Percentiles rank a stretch among this genome's conserved stretches.
These are phyloP conservation scores for Drosophila trapezifrons DNA, from an alignment of 1,140 invertebrate species.

Conservation along the genomic window DNA sequence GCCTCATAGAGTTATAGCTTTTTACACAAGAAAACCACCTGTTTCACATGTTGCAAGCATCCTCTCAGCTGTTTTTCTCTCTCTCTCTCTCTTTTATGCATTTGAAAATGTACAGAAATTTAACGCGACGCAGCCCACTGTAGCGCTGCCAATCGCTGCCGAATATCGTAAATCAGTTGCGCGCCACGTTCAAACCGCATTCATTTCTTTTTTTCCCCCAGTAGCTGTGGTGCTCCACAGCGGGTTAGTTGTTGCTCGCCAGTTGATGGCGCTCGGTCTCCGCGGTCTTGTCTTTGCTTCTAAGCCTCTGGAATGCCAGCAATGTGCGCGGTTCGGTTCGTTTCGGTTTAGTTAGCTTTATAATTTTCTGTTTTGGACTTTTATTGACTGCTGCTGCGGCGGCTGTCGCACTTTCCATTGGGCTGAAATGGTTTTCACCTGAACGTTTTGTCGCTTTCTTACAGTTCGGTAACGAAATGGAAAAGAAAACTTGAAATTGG, in stretches of 20 bases:
- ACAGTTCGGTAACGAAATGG: conserved; percentile 56
- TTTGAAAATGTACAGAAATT: neutral
- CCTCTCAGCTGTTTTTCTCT: neutral
- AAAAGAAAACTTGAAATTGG: conserved; percentile 79
- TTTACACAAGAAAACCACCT: neutral
- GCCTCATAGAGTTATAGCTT: neutral
- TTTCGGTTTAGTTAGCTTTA: conserved; percentile 24
- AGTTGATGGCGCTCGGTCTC: conserved; percentile 29
- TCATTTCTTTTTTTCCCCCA: conserved; percentile 28
- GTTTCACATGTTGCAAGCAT: too few species aligned
- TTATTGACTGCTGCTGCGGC: conserved; percentile 62
- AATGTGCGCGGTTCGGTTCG: conserved; percentile 44
- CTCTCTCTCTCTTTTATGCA: neutral
- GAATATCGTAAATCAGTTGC: conserved; percentile 79
- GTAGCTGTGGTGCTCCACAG: conserved; percentile 22
- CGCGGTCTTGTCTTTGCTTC: conserved; percentile 42
- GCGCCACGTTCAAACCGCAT: conserved; percentile 54
- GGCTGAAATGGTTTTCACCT: conserved; percentile 70
- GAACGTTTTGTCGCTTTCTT: conserved; percentile 68
- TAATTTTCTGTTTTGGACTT: conserved; percentile 10
- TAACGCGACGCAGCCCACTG: conserved; percentile 19
- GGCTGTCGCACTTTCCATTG: conserved; percentile 70
- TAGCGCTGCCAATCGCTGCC: conserved; percentile 5
- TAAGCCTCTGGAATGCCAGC: conserved; percentile 49
- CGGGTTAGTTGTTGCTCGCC: conserved; percentile 34